Base-by-base conservation (phyloP, 2,113 vertebrate genomes). In the Dicrurus megarhynchus region DNA sequence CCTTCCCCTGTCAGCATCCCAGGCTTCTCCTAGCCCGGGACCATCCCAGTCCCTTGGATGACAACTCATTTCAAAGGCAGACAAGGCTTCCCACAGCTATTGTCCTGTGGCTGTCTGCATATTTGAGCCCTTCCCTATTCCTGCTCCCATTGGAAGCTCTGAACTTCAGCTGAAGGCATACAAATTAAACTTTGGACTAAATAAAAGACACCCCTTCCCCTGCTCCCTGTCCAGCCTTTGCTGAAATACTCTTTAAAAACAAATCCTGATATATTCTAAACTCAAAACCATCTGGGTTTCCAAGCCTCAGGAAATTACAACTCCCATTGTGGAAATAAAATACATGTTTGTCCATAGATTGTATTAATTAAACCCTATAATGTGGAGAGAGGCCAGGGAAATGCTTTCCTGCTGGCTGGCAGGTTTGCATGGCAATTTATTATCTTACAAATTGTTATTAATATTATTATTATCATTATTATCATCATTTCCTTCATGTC, bases 271-370 rank as follows among this genome's bases (percentile, higher is more conserved):
- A 75, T 70, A 76, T 79, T 84, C 92, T 74, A 61, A 92, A 61
- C 84, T 12, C 28, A 93, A 94, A 91, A 95, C 33, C 97, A 97
- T 97, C 96, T 97, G 98, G 91, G 17, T 90, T 92, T 97, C 86
- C 93, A 89, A 97, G 91, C 89, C 86, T 81, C 97, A 97, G 97
- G 98, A 98, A 97, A 97, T 97, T 96, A 76, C 96, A 96, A 44
- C 85, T 97, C 63, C 50, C 91, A 33, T 97, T 92, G 69, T 91
- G 91, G 92, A 94, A 95, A 96, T 92, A 94, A 90, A 90, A 57
- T 65, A 37, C 96, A 77, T 23, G 79, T 88, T 84, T 53, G 78
- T 87, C 92, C 83, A 83, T 97, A 96, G 79, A 97, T 93, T 73
- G 46, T 55, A 75, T 91, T 91, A 96, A 87, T 95, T 95, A 94